phyloP scores from a whole-genome alignment of 2,113 vertebrate species.

The Delphinapterus leucas region DNA sequence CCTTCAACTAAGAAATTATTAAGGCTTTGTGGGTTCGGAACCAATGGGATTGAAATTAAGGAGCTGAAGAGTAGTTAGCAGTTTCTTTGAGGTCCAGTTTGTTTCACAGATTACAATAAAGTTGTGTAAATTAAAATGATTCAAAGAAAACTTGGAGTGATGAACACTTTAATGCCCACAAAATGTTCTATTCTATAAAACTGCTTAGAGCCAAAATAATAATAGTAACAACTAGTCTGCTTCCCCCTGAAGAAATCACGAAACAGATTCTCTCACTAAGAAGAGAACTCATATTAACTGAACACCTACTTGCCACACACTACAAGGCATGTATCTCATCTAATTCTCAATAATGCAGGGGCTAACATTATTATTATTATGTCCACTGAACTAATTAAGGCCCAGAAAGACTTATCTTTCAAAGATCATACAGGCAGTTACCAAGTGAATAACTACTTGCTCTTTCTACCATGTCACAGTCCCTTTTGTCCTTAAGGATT shows the following conservation, averaged over 20 bases:
- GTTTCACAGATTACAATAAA: conserved; percentile 1
- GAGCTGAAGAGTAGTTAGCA: neutral
- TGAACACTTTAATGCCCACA: conserved; percentile 8
- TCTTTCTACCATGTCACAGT: neutral
- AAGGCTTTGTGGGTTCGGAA: conserved; percentile 11
- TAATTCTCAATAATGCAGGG: conserved; percentile 4
- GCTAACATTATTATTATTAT: neutral
- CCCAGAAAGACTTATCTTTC: conserved; percentile 23
- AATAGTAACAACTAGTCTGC: neutral
- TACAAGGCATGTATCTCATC: neutral
- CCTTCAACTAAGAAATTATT: neutral
- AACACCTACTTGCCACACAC: neutral
- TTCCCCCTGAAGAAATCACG: neutral
- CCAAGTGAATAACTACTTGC: neutral
- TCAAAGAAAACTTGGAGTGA: conserved; percentile 28
- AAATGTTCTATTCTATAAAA: conserved; percentile 4
- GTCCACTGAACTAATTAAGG: neutral
- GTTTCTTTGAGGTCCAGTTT: neutral
- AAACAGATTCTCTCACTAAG: neutral
- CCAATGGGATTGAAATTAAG: conserved; percentile 3
- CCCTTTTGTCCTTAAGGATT: neutral
- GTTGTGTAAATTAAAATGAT: conserved; percentile 36
- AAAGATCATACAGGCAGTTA: neutral
- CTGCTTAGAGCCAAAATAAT: conserved; percentile 6
- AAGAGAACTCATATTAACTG: conserved; percentile 35